Base-by-base conservation (phyloP, 2,888 invertebrate genomes). In the Catonia carolina region DNA sequence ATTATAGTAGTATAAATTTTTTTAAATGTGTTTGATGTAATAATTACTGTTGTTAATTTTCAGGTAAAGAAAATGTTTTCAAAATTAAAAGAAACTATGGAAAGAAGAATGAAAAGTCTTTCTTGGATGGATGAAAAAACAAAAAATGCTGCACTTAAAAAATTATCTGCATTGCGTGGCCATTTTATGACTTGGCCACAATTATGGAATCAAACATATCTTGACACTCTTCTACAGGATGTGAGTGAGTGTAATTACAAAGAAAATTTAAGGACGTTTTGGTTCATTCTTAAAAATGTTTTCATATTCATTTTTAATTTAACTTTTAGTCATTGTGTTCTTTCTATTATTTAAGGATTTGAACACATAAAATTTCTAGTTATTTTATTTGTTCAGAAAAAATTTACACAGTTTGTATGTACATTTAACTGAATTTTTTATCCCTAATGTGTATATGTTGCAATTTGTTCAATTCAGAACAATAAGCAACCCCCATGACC, bases 41-140 rank as follows among this genome's bases (percentile, higher is more conserved):
- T n/a, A n/a, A n/a, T n/a, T n/a, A n/a, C n/a, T n/a, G 33, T 55
- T 45, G n/a, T 36, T 15, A 37, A 20, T 48, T 49, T 14, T 12
- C 54, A 58, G 58, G 54, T 58, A 14, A 49, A 42, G 17, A 50
- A 60, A 17, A 67, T 77, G 62, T 75, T 76, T 63, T 69, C 69
- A 51, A 69, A 71, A 39, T 68, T 77, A 60, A 75, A 74, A 64
- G 69, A 70, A 56, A 74, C 75, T 8, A 66, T 76, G 35, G 71
- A 70, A 4, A 69, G 69, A 31, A 68, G 74, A 22, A 71, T 75
- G 64, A 66, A 71, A 60, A 68, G 70, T 15, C 70, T 73, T 55
- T 68, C 71, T 47, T 76, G 76, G 76, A 67, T 75, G 51, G 75
- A 76, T 63, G 71, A 72, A 35, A 69, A 70, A 55, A 73, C 73